A percentile compares a stretch with the other conserved stretches of the same genome.
Conservation (phyloP, 1,140 invertebrate genomes). For the Listronotus oregonensis region DNA sequence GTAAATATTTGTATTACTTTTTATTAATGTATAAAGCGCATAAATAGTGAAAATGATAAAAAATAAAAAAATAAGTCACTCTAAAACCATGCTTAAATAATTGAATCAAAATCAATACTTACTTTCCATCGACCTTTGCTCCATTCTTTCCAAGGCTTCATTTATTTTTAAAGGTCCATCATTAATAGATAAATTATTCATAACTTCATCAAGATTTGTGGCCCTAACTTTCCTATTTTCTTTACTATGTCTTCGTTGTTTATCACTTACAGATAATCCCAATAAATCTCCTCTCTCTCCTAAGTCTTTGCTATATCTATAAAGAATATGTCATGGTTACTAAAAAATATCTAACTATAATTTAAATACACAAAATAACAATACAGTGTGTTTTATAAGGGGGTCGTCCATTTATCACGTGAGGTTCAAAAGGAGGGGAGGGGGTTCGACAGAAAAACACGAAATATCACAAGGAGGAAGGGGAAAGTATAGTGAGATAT, state of each 20-base stretch:
- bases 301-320: slow-evolving; percentile 67
- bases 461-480: too few species aligned
- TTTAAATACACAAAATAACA: too few species aligned
- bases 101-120: slow-evolving; percentile 2
- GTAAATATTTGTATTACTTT: background rate
- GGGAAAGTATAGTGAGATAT: too few species aligned
- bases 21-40: too few species aligned
- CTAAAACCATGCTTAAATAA: background rate
- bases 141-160: slow-evolving; percentile 60
- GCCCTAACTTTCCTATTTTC: slow-evolving; percentile 57
- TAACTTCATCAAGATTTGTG: slow-evolving; percentile 60
- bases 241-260: slow-evolving; percentile 50
- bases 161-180: slow-evolving; percentile 62
- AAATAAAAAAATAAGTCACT: too few species aligned
- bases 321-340: too few species aligned
- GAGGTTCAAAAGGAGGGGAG: too few species aligned
- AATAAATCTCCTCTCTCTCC: slow-evolving; percentile 67
- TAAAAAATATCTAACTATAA: too few species aligned
- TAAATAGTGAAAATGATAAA: too few species aligned
- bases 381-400: too few species aligned
- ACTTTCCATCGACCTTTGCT: slow-evolving; percentile 51
- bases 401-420: too few species aligned
- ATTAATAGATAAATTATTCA: slow-evolving; percentile 54
- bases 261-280: slow-evolving; percentile 50
- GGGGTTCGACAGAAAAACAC: too few species aligned